Evolutionary conservation across 2,113 vertebrate genomes (phyloP).

Genomic region (Pyrgilauda ruficollis): DNA sequence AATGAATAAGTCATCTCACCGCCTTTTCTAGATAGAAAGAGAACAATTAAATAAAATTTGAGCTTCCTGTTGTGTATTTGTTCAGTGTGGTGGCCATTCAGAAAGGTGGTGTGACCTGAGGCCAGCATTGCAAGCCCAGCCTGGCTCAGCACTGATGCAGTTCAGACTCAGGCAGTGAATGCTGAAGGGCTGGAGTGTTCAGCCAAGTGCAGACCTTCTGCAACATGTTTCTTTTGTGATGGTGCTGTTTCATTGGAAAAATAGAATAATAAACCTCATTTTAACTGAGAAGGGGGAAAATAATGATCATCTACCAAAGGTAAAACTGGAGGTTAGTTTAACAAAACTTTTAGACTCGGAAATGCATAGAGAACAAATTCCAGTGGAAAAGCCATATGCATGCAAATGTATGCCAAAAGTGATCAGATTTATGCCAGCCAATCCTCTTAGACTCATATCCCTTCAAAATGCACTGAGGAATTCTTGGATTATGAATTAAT

Average conservation of each 20-base stretch:
- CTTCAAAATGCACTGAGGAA: conserved; percentile 64
- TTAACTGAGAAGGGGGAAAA: neutral
- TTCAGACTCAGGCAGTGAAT: neutral
- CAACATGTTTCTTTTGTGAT: neutral
- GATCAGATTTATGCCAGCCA: conserved; percentile 62
- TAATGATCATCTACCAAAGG: neutral
- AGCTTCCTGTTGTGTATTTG: neutral
- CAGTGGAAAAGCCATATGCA: conserved; percentile 24
- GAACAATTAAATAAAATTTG: neutral
- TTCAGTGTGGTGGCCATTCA: neutral
- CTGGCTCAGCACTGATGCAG: neutral
- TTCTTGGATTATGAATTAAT: conserved; percentile 54
- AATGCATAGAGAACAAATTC: conserved; percentile 23
- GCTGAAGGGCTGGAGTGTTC: neutral
- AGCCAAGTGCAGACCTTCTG: neutral
- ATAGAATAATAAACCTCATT: neutral
- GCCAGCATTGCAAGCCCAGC: neutral
- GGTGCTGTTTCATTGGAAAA: neutral
- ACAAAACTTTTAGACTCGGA: neutral
- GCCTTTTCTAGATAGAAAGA: neutral
- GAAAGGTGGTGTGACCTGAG: neutral
- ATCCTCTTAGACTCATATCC: conserved; percentile 64
- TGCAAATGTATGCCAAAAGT: conserved; percentile 55
- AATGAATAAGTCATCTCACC: neutral
- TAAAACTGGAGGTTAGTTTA: neutral